Percentiles rank a stretch among this genome's conserved stretches.
phyloP scores from a whole-genome alignment of 2,113 vertebrate genomes.

The Opisthocomus hoazin region DNA sequence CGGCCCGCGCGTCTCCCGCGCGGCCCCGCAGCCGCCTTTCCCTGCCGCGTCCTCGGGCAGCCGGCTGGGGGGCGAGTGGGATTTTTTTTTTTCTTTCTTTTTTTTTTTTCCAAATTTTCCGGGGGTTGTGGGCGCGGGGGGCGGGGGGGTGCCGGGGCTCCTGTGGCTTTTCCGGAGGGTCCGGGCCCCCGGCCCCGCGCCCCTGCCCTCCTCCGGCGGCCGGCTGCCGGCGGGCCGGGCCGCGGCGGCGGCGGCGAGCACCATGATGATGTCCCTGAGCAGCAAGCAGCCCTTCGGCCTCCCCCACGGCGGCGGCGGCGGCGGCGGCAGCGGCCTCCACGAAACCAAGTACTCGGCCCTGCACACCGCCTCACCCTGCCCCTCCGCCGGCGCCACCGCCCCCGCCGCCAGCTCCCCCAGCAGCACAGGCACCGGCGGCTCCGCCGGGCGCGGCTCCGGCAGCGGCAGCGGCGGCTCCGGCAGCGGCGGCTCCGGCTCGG shows the following conservation, averaged over 20 bases:
- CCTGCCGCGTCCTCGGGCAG: neutral
- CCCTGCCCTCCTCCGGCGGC: slow-evolving; percentile 26
- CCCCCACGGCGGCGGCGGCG: slow-evolving; percentile 76
- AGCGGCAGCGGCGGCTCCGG: slow-evolving; percentile 52
- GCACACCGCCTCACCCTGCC: slow-evolving; percentile 86
- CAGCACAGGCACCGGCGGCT: slow-evolving; percentile 79
- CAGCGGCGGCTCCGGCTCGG: slow-evolving; percentile 44
- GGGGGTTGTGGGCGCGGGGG: neutral
- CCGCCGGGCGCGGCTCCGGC: slow-evolving; percentile 40
- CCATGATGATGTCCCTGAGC: slow-evolving; percentile 99
- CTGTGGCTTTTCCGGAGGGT: neutral
- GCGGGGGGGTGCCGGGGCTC: neutral
- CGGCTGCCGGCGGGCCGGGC: slow-evolving; percentile 65
- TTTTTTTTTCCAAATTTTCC: neutral
- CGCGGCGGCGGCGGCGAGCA: slow-evolving; percentile 74
- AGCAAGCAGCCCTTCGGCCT: slow-evolving; percentile 95
- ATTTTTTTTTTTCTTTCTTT: neutral
- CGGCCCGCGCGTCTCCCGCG: neutral
- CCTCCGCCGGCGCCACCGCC: slow-evolving; percentile 80
- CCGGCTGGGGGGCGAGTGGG: neutral
- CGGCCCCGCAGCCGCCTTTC: neutral
- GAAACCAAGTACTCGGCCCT: slow-evolving; percentile 90
- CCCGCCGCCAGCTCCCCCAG: slow-evolving; percentile 79
- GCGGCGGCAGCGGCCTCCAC: slow-evolving; percentile 77
- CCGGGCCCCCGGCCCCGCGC: neutral